These are phyloP conservation scores for Cyanoliseus patagonus DNA, from an alignment of 2,113 vertebrate species.

Conservation along the genomic window DNA sequence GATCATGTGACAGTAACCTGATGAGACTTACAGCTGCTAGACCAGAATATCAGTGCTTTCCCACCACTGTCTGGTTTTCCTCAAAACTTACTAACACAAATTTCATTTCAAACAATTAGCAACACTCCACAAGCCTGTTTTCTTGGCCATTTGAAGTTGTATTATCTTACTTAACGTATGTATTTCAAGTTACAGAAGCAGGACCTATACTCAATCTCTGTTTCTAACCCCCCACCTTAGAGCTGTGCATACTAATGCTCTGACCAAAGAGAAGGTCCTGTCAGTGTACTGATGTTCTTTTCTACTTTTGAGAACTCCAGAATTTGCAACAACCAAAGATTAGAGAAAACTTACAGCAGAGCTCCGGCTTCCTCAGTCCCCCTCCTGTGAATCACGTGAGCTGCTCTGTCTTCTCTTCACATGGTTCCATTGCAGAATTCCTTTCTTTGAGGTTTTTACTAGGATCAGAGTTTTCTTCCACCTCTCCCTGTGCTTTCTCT, in stretches of 20 bases:
- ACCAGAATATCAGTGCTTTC: background rate
- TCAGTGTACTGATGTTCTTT: background rate
- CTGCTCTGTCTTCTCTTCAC: background rate
- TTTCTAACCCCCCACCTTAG: background rate
- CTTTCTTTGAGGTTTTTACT: background rate
- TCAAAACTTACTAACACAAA: background rate
- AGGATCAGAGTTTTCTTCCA: background rate
- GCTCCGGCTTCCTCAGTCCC: background rate
- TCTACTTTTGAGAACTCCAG: background rate
- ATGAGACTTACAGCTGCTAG: too few species aligned
- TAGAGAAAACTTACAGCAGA: constrained; percentile 10
- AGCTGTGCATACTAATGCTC: background rate
- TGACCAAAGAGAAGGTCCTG: background rate
- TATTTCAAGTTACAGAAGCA: background rate
- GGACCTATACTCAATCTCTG: fast-evolving
- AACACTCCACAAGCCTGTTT: background rate
- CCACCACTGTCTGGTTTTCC: background rate
- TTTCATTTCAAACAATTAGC: background rate
- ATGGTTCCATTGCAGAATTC: fast-evolving
- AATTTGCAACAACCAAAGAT: background rate
- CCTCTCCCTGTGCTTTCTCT: background rate
- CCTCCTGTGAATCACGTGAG: background rate
- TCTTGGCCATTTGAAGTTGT: background rate
- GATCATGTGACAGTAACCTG: background rate
- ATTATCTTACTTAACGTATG: background rate